phyloP scores from a whole-genome alignment of 2,797 vertebrate species.

The Urophycis tenuis region DNA sequence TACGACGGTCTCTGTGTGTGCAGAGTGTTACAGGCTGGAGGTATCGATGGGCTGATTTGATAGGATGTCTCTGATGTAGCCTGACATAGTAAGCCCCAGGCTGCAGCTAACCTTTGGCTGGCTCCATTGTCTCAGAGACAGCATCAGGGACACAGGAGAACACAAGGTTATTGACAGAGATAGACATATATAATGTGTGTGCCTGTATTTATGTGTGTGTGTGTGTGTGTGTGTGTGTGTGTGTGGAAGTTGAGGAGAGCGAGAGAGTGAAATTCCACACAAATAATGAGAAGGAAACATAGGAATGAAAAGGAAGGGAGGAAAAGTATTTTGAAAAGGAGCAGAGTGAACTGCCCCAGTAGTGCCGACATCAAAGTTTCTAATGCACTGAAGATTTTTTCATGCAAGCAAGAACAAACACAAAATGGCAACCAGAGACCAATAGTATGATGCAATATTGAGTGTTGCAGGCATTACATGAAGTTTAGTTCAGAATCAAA shows the following conservation, averaged over 20 bases:
- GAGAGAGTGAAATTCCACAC: too few species aligned
- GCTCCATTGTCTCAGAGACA: constrained; percentile 8
- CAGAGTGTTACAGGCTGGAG: not conserved
- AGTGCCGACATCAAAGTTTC: too few species aligned
- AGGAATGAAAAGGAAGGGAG: too few species aligned
- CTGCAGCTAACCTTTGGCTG: constrained; percentile 21
- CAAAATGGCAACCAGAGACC: not conserved
- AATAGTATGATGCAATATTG: not conserved
- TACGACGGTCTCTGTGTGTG: not conserved
- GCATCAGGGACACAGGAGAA: constrained; percentile 12
- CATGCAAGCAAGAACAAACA: too few species aligned
- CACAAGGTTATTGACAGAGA: constrained; percentile 4
- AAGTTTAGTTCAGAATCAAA: not conserved
- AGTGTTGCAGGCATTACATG: not conserved
- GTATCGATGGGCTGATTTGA: not conserved
- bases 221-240: too few species aligned
- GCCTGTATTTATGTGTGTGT: not conserved
- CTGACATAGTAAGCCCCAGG: not conserved
- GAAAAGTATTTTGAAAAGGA: too few species aligned
- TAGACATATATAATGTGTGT: not conserved
- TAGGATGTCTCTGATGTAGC: constrained; percentile 4
- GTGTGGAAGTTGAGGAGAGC: too few species aligned
- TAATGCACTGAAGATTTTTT: too few species aligned
- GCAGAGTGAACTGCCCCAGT: too few species aligned
- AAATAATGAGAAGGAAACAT: too few species aligned